phyloP scores from a whole-genome alignment of 2,888 invertebrate species.

The Lutraria lutraria region DNA sequence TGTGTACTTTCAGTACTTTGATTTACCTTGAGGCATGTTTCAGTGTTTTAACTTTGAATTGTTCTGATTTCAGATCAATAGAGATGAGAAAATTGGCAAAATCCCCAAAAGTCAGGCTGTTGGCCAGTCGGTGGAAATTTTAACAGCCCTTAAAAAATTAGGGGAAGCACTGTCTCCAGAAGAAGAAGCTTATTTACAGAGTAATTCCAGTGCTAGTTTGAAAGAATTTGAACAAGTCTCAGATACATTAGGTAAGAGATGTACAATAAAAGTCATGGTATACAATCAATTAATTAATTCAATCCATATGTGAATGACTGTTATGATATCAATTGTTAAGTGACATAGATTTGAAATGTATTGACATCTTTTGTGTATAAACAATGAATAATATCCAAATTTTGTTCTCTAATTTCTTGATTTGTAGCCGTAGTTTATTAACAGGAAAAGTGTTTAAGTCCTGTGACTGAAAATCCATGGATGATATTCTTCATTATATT shows the following conservation, averaged over 20 bases:
- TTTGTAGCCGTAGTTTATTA: no score
- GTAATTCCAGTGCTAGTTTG: constrained; percentile 85
- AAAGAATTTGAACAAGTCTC: constrained; percentile 87
- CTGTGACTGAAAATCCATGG: no score
- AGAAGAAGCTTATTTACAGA: constrained; percentile 87
- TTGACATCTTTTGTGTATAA: no score
- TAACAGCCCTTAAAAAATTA: constrained; percentile 87
- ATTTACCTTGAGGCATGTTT: not conserved
- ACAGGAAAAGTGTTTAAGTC: no score
- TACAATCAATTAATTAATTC: not conserved
- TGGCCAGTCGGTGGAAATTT: constrained; percentile 88
- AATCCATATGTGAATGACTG: no score
- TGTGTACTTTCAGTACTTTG: no score
- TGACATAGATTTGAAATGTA: no score
- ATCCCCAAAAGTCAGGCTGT: constrained; percentile 88
- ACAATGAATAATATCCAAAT: no score
- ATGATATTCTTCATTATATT: no score
- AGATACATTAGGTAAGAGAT: constrained; percentile 81
- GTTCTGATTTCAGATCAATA: constrained; percentile 86
- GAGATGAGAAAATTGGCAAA: constrained; percentile 90
- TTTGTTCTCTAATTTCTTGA: no score
- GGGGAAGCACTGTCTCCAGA: constrained; percentile 86
- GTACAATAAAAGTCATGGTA: not conserved
- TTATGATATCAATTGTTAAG: no score
- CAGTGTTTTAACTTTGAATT: not conserved